These are phyloP conservation scores for Pseudomyrmex concolor DNA, from an alignment of 1,140 invertebrate species.

Conservation along the genomic window DNA sequence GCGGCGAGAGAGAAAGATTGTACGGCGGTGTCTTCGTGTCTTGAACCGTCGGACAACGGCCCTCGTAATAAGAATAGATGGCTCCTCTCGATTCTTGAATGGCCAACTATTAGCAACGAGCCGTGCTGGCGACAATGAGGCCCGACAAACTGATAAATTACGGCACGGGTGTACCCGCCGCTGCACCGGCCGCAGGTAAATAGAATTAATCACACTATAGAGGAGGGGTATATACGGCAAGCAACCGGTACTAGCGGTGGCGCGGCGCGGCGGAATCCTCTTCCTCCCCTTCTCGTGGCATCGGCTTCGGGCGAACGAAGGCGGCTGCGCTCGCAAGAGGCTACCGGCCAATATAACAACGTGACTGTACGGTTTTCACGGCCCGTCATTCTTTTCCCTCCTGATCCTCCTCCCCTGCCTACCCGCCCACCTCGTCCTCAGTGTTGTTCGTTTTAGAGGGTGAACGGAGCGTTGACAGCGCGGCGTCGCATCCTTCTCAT, in stretches of 20 bases:
- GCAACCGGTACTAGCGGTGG: slow-evolving; percentile 51
- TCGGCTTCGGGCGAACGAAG: slow-evolving; percentile 46
- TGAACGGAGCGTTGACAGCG: slow-evolving; percentile 43
- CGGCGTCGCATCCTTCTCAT: slow-evolving; percentile 39
- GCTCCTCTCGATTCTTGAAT: slow-evolving; percentile 74
- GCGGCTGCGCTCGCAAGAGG: slow-evolving; percentile 55
- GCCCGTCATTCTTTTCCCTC: slow-evolving; percentile 47
- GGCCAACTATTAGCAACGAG: slow-evolving; percentile 75
- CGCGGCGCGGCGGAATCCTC: not conserved
- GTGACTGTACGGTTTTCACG: slow-evolving; percentile 75
- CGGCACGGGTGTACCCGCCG: slow-evolving; percentile 71
- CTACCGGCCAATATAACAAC: slow-evolving; percentile 77
- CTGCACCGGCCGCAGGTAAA: slow-evolving; percentile 76
- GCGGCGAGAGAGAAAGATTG: not conserved
- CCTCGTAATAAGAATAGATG: slow-evolving; percentile 76
- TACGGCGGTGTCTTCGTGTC: slow-evolving; percentile 69
- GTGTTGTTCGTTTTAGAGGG: slow-evolving; percentile 22
- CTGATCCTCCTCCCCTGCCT: not conserved
- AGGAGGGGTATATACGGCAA: slow-evolving; percentile 44
- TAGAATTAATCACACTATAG: slow-evolving; percentile 78
- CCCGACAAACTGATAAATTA: slow-evolving; percentile 77
- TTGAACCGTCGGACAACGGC: slow-evolving; percentile 70
- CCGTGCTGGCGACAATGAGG: slow-evolving; percentile 73
- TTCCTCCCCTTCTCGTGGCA: slow-evolving; percentile 1
- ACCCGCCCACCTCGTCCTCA: slow-evolving; percentile 1